Base-by-base conservation (phyloP, 2,888 invertebrate genomes). In the Julus scandinavius region DNA sequence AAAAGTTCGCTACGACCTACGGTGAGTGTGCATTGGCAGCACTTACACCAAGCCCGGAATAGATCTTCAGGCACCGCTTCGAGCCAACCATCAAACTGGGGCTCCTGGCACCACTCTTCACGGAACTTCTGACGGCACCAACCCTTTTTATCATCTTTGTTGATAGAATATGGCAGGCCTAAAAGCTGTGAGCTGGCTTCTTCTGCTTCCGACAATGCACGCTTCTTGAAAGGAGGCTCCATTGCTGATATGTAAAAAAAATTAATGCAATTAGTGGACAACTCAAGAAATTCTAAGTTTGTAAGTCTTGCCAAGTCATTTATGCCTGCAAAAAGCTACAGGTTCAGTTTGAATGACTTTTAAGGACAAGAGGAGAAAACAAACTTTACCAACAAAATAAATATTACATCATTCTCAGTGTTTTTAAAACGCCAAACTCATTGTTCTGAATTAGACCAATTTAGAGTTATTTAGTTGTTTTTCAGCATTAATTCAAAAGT, bases 101-200 rank as follows among this genome's bases (percentile, higher is more conserved):
- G 72, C 49, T 89, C 89, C 0, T 41, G 29, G 49, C 85, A 85
- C 89, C 89, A 89, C 2, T 88, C 87, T 38, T 89, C 88, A 11
- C 89, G 87, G 80, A 89, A 89, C 63, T 89, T 89, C 85, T 89
- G 89, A 11, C 89, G 58, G 29, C 88, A 89, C 89, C 89, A 89
- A 50, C 89, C 87, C 49, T 80, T 88, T 50, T 88, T 89, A 11
- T 85, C 54, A 38, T 88, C 88, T 40, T 87, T 63, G 58, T 9
- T 17, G 29, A 40, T 41, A 7, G 17, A 17, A 45, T 87, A 41
- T 40, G 41, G 40, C 7, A 54, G 1, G n/a, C 15, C 40, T 72
- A 72, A 20, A 11, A 49, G 17, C 7, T 40, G 49, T 17, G 87
- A n/a, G 17, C 41, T 41, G 41, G 87, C 63, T 40, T 63, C 80